A percentile compares a stretch with the other conserved stretches of the same genome.
Conservation (phyloP, 2,888 invertebrate species). For the Calliphora vomitoria region DNA sequence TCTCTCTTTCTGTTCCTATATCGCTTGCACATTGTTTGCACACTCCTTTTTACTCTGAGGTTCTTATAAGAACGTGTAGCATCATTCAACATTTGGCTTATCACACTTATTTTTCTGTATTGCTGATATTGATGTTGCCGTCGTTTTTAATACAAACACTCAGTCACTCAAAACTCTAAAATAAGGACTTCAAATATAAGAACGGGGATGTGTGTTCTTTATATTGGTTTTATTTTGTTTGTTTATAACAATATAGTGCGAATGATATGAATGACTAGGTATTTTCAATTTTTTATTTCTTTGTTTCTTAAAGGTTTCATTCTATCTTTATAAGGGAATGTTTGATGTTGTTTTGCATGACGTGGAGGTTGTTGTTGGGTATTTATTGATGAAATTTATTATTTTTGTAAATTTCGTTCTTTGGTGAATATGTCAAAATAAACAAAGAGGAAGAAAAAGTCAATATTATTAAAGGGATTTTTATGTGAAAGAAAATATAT, state of each 20-base stretch:
- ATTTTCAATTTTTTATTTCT: slow-evolving; percentile 43
- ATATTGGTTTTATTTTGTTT: slow-evolving; percentile 49
- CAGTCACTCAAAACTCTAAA: slow-evolving; percentile 22
- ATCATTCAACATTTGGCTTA: slow-evolving; percentile 54
- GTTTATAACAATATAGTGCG: slow-evolving; percentile 55
- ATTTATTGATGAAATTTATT: slow-evolving; percentile 19
- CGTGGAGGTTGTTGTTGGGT: not conserved
- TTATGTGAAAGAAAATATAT: slow-evolving; percentile 7
- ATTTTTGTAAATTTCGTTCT: not conserved
- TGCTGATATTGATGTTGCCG: slow-evolving; percentile 40
- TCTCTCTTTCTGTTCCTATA: not conserved
- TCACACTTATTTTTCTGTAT: slow-evolving; percentile 39
- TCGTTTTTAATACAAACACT: not conserved
- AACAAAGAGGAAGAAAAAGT: slow-evolving; percentile 16
- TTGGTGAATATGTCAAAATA: slow-evolving; percentile 21
- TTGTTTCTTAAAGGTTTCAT: not conserved
- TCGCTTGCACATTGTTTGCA: not conserved
- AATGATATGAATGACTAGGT: slow-evolving; percentile 54
- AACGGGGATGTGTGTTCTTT: not conserved
- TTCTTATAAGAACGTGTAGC: slow-evolving; percentile 33
- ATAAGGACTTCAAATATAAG: slow-evolving; percentile 22
- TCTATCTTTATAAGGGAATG: not conserved
- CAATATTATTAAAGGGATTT: slow-evolving; percentile 20
- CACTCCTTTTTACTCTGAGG: not conserved
- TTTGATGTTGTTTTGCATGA: slow-evolving; percentile 4